Base-by-base conservation (phyloP, 1,140 invertebrate genomes). In the Ephestia elutella region DNA sequence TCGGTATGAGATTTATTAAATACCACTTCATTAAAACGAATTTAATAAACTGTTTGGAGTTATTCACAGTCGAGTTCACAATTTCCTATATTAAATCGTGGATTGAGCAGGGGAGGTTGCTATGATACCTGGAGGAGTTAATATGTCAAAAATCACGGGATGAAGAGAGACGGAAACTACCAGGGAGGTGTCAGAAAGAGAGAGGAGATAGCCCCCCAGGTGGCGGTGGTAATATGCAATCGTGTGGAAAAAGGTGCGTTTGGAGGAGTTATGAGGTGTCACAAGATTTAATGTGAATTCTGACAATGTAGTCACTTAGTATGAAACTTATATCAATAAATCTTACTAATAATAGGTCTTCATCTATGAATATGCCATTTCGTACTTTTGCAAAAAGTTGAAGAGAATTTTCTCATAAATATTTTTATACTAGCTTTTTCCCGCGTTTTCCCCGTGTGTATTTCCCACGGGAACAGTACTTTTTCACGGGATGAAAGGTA, bases 71-170 rank as follows among this genome's bases (percentile, higher is more conserved):
- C 78, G 78, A 82, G 61, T 86, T 86, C 80, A 83, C 85, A 87
- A 84, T 85, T 77, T 86, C 78, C 82, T 86, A 86, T 87, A 87
- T 87, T 87, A 85, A 87, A 85, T 83, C 78, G 73, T 60, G 63
- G 68, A 71, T 75, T 70, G 72, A 72, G 71, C 63, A 63, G 71
- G 80, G 74, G 76, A 59, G 77, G 85, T 87, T 87, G 85, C 85
- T 70, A 86, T 83, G 85, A 86, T 87, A 87, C 85, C 82, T 60
- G 75, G 75, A 84, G 80, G 73, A 85, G 82, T 85, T 87, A 87
- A 87, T 87, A 87, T 86, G 85, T 87, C 82, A 84, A 85, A 84
- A 87, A 83, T 81, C 80, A 78, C 57, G 62, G 60, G 85, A 51
- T 66, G 57, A 66, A 86, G 56, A 54, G 76, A 62, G 79, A 81